Evolutionary conservation across 2,797 vertebrate species (phyloP).

Genomic region (Sphenodon punctatus): DNA sequence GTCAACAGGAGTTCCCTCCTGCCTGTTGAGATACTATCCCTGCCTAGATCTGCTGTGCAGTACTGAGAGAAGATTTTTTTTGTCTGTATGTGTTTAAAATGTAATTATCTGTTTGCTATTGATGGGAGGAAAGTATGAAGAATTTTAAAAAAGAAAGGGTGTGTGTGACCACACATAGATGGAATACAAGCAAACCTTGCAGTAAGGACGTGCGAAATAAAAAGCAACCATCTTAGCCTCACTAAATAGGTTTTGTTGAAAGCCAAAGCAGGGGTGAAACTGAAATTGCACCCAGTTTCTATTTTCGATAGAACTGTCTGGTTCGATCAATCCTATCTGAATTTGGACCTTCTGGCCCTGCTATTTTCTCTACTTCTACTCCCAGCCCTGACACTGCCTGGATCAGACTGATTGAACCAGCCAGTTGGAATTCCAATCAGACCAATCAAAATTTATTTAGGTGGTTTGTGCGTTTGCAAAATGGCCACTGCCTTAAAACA

Average conservation of each 20-base stretch:
- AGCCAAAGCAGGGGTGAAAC: too few relatives aligned
- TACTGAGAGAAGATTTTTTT: conserved; percentile 66
- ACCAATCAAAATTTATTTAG: too few relatives aligned
- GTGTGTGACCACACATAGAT: conserved; percentile 52
- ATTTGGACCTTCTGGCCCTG: too few relatives aligned
- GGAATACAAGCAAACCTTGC: conserved; percentile 63
- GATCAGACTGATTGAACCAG: too few relatives aligned
- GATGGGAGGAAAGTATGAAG: conserved; percentile 61
- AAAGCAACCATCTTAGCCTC: conserved; percentile 64
- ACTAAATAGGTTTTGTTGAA: conserved; percentile 52
- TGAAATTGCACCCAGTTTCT: too few relatives aligned
- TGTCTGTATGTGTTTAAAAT: conserved; percentile 71
- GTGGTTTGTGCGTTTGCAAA: too few relatives aligned
- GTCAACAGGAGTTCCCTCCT: conserved; percentile 59
- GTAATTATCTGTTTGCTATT: conserved; percentile 73
- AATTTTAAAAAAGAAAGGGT: conserved; percentile 65
- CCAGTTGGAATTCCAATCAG: too few relatives aligned
- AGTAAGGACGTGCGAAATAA: conserved; percentile 64
- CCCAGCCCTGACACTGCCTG: too few relatives aligned
- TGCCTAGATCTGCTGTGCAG: conserved; percentile 65
- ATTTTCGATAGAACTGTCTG: too few relatives aligned
- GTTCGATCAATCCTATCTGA: too few relatives aligned
- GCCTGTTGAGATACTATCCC: conserved; percentile 62
- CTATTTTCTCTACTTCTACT: too few relatives aligned
- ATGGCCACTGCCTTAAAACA: too few relatives aligned